phyloP scores from a whole-genome alignment of 2,888 invertebrate genomes.

The Eucera pruinosa region DNA sequence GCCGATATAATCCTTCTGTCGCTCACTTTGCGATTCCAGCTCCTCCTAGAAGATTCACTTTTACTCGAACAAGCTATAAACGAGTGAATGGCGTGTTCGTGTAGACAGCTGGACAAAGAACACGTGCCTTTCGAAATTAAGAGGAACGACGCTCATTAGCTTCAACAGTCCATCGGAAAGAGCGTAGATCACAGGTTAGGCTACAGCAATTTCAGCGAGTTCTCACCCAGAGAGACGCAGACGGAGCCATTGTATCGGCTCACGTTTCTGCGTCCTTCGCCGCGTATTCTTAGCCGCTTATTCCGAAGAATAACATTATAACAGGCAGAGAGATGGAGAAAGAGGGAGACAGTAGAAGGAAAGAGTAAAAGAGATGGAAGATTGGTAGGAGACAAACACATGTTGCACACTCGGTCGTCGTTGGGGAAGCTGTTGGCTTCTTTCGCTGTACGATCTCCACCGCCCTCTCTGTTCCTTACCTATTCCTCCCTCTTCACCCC shows the following conservation, averaged over 20 bases:
- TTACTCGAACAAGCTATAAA: no score
- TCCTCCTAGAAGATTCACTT: no score
- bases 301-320: slow-evolving; percentile 76
- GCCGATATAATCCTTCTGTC: no score
- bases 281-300: slow-evolving; percentile 68
- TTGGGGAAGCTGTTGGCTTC: slow-evolving; percentile 64
- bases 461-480: slow-evolving; percentile 30
- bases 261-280: slow-evolving; percentile 52
- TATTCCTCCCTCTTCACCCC: slow-evolving; percentile 34
- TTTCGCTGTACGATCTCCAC: slow-evolving; percentile 68
- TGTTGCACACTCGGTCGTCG: slow-evolving; percentile 81
- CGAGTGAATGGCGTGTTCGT: no score
- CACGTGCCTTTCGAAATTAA: slow-evolving; percentile 43
- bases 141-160: slow-evolving; percentile 19
- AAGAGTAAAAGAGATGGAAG: slow-evolving; percentile 53
- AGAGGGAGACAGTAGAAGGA: slow-evolving; percentile 52
- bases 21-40: no score
- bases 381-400: slow-evolving; percentile 80
- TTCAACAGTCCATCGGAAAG: background rate
- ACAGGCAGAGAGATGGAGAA: slow-evolving; percentile 46
- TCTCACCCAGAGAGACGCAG: slow-evolving; percentile 74
- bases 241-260: slow-evolving; percentile 74
- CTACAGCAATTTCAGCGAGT: slow-evolving; percentile 62
- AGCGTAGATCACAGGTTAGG: background rate
- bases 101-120: slow-evolving; percentile 48